These are phyloP conservation scores for Amphiprion clarkii DNA, from an alignment of 2,797 vertebrate genomes.

Conservation along the genomic window DNA sequence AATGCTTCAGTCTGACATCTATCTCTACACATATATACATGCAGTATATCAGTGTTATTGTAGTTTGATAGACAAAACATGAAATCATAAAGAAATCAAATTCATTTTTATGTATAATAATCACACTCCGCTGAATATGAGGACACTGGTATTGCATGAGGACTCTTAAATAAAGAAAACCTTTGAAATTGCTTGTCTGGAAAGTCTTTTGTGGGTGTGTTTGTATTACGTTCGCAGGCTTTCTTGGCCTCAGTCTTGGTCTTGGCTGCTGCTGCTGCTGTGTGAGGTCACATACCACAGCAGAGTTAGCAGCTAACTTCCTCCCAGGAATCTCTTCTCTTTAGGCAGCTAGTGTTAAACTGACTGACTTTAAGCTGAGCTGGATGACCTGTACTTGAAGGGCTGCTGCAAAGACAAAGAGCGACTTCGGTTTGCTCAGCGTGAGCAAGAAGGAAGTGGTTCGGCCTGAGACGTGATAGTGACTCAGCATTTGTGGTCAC, in stretches of 20 bases:
- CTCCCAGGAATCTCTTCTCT: slow-evolving; percentile 41
- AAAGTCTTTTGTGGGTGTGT: not conserved
- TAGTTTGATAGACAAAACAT: slow-evolving; percentile 49
- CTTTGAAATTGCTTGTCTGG: slow-evolving; percentile 36
- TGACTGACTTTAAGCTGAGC: slow-evolving; percentile 59
- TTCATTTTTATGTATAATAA: slow-evolving; percentile 55
- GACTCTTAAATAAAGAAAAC: slow-evolving; percentile 77
- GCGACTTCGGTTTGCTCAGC: slow-evolving; percentile 26
- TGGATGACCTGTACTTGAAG: slow-evolving; percentile 37
- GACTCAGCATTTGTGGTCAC: not conserved
- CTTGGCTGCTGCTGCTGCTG: slow-evolving; percentile 43
- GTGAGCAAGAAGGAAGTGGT: not conserved
- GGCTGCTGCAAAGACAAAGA: slow-evolving; percentile 48
- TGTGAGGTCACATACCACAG: slow-evolving; percentile 75
- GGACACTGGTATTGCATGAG: slow-evolving; percentile 64
- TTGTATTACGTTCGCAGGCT: not conserved
- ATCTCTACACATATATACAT: not conserved
- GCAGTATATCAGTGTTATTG: slow-evolving; percentile 59
- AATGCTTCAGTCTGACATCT: slow-evolving; percentile 51
- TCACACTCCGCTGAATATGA: slow-evolving; percentile 70
- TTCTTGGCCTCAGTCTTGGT: slow-evolving; percentile 15
- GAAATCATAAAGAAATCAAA: slow-evolving; percentile 65
- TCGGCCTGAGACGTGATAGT: not conserved
- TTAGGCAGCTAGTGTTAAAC: slow-evolving; percentile 37
- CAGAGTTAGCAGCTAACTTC: slow-evolving; percentile 59